These are phyloP conservation scores for Potorous gilbertii DNA, from an alignment of 2,797 vertebrate species.

Conservation along the genomic window DNA sequence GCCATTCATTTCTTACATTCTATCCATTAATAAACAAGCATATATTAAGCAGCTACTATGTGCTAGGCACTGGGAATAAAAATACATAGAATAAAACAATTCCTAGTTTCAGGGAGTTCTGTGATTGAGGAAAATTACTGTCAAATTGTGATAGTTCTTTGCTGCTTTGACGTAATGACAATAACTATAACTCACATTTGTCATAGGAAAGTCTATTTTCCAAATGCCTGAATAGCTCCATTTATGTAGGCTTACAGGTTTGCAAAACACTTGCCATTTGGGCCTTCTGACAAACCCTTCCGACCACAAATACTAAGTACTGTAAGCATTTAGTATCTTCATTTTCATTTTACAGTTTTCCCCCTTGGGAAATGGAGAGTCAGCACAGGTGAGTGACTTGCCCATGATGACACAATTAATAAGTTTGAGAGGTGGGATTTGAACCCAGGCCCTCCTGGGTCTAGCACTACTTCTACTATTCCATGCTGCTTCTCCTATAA, in stretches of 20 bases:
- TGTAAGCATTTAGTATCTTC: not conserved
- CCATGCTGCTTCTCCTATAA: conserved; percentile 44
- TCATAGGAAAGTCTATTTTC: not conserved
- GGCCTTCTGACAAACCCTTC: not conserved
- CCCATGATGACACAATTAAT: not conserved
- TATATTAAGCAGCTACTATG: too few relatives aligned
- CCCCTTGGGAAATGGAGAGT: not conserved
- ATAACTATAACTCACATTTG: not conserved
- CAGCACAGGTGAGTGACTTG: not conserved
- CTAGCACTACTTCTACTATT: not conserved
- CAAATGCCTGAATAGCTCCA: not conserved
- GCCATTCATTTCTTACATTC: too few relatives aligned
- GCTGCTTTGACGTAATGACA: not conserved
- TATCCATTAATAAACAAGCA: too few relatives aligned
- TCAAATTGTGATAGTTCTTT: not conserved
- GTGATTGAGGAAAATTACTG: not conserved
- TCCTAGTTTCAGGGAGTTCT: not conserved
- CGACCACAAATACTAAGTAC: not conserved
- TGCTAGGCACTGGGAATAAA: not conserved
- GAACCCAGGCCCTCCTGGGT: not conserved
- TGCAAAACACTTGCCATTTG: not conserved
- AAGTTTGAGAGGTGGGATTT: not conserved
- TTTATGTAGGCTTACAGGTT: not conserved
- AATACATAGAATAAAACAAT: not conserved
- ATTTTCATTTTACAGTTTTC: not conserved